These are phyloP conservation scores for Coptodon rendalli DNA, from an alignment of 2,113 vertebrate genomes.

Conservation along the genomic window DNA sequence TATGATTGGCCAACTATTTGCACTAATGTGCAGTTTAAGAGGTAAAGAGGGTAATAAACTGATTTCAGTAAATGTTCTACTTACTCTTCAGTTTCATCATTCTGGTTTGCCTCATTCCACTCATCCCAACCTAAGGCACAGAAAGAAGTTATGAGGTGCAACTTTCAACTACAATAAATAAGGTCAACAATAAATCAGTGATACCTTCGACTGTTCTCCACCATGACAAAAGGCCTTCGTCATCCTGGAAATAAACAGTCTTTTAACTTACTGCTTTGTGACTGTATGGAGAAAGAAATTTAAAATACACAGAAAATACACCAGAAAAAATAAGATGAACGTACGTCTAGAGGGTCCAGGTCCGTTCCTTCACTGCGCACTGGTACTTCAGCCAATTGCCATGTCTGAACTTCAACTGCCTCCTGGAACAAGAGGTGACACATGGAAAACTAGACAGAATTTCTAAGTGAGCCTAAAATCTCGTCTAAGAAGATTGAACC, in stretches of 20 bases:
- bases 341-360: constrained; percentile 39
- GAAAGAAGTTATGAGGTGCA: not conserved
- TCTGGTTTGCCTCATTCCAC: constrained; percentile 56
- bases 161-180: not conserved
- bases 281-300: not conserved
- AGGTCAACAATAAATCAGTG: not conserved
- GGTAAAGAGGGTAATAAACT: not conserved
- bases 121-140: constrained; percentile 58
- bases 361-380: not conserved
- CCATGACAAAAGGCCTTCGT: constrained; percentile 62
- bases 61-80: not conserved
- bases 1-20: not conserved
- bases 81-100: constrained; percentile 60
- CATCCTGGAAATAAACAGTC: constrained; percentile 42
- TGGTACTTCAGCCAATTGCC: constrained; percentile 34
- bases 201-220: constrained; percentile 66
- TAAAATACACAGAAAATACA: not conserved
- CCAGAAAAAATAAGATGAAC: not conserved
- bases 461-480: not conserved
- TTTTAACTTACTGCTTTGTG: not conserved
- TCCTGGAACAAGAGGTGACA: not conserved
- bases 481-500: not conserved
- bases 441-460: not conserved
- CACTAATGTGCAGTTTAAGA: not conserved
- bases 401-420: constrained; percentile 16